These are phyloP conservation scores for Deilephila porcellus DNA, from an alignment of 2,888 invertebrate genomes.

Conservation along the genomic window DNA sequence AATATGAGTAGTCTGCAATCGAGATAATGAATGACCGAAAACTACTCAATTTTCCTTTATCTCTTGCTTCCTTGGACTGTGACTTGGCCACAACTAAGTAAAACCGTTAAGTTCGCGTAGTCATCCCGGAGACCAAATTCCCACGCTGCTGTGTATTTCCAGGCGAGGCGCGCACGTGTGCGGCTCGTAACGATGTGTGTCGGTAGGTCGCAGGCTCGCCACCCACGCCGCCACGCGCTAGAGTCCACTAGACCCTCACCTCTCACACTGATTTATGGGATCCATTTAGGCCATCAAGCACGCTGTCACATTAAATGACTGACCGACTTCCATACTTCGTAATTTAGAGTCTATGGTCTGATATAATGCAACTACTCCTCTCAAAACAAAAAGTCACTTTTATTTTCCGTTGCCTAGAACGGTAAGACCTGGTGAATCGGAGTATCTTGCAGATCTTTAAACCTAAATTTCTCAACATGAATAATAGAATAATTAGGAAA, in stretches of 20 bases:
- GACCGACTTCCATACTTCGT: background rate
- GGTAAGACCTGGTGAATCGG: too few species aligned
- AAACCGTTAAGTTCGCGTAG: background rate
- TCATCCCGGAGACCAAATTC: background rate
- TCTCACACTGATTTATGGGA: background rate
- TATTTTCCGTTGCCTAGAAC: too few species aligned
- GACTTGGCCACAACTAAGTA: too few species aligned
- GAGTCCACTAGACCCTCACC: conserved; percentile 16
- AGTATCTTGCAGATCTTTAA: too few species aligned
- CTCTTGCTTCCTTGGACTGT: too few species aligned
- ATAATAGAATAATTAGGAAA: too few species aligned
- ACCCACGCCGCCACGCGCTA: background rate
- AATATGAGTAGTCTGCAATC: too few species aligned
- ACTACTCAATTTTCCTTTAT: too few species aligned
- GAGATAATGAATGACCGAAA: too few species aligned
- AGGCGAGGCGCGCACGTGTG: background rate
- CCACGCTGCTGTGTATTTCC: background rate
- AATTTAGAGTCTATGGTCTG: background rate
- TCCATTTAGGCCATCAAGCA: background rate
- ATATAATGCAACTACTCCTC: background rate
- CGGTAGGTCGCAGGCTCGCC: background rate
- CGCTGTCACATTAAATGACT: background rate
- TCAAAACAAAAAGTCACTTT: background rate
- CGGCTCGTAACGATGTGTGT: background rate
- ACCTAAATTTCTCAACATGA: too few species aligned